Base-by-base conservation (phyloP, 2,113 vertebrate species). In the Mesembrinibis cayennensis region DNA sequence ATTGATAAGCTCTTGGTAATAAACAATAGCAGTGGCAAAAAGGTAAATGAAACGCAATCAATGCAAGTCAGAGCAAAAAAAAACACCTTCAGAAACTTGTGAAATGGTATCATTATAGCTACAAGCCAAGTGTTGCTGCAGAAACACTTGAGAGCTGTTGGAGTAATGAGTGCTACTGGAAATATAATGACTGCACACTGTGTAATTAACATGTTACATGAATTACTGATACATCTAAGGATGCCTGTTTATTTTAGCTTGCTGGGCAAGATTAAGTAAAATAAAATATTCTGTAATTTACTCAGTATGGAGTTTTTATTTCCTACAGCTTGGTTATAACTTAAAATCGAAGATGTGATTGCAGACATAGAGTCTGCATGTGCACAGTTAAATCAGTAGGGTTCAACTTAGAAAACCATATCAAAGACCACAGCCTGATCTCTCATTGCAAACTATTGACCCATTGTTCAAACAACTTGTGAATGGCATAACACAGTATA, bases 201-300 rank as follows among this genome's bases (percentile, higher is more conserved):
- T 94, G 88, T 96, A 97, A 98, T 97, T 96, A 97, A 87, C 42
- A 93, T 32, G 81, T 78, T 90, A 95, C 88, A 55, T 63, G 66
- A 96, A 58, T 96, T 84, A 95, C 82, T 89, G 93, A 77, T 78
- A 77, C 44, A 65, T 81, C 40, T 63, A 89, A 86, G 49, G 81
- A 79, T 22, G 26, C 66, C 58, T 72, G 63, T 90, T 97, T 97
- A 80, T 97, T 97, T 97, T 95, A 89, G 79, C 93, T 97, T 94
- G 55, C 89, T 96, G 72, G 69, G 92, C 38, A 93, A 61, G 36
- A 96, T 92, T 19, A 77, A 92, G 62, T 87, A 61, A 62, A 96
- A 86, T 62, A 87, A 97, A 92, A 16, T 79, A 62, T 93, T 87
- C 26, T 74, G 40, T 71, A 90, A 91, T 96, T 96, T 90, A 81